These are phyloP conservation scores for Theretra japonica DNA, from an alignment of 2,888 invertebrate genomes.

Conservation along the genomic window DNA sequence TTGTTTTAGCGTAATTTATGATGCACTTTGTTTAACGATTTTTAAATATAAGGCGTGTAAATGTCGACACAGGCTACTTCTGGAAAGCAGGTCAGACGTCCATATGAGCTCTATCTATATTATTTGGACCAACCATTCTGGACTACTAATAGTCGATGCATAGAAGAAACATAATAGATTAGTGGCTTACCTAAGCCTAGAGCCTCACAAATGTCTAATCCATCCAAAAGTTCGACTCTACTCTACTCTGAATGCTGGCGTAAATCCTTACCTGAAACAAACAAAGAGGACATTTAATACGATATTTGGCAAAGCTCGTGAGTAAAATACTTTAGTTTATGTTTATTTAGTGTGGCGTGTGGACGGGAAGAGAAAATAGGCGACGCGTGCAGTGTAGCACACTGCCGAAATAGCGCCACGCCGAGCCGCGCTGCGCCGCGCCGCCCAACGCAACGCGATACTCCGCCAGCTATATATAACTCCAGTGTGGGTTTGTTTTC, in stretches of 20 bases:
- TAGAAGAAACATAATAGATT: too few species aligned
- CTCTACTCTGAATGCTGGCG: background rate
- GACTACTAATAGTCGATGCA: background rate
- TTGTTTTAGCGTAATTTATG: too few species aligned
- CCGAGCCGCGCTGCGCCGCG: slow-evolving; percentile 40
- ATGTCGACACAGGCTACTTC: too few species aligned
- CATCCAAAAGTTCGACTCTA: background rate
- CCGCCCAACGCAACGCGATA: slow-evolving; percentile 58
- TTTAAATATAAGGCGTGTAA: too few species aligned
- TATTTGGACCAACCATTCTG: background rate
- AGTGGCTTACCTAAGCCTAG: too few species aligned
- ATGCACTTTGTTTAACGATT: too few species aligned
- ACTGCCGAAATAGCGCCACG: slow-evolving; percentile 31
- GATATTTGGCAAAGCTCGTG: slow-evolving; percentile 53
- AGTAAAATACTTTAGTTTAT: slow-evolving; percentile 51
- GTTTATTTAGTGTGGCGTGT: slow-evolving; percentile 50
- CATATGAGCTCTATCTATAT: too few species aligned
- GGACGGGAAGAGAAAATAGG: slow-evolving; percentile 61
- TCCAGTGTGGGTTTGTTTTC: slow-evolving; percentile 2
- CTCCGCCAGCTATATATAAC: slow-evolving; percentile 35
- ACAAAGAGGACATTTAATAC: slow-evolving; percentile 45
- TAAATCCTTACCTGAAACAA: slow-evolving; percentile 65
- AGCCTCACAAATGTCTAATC: background rate
- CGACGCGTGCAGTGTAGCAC: slow-evolving; percentile 56
- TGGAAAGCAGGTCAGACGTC: too few species aligned